A percentile compares a stretch with the other conserved stretches of the same genome.
Conservation (phyloP, 2,888 invertebrate species). For the Kuschelorhynchus macadamiae region DNA sequence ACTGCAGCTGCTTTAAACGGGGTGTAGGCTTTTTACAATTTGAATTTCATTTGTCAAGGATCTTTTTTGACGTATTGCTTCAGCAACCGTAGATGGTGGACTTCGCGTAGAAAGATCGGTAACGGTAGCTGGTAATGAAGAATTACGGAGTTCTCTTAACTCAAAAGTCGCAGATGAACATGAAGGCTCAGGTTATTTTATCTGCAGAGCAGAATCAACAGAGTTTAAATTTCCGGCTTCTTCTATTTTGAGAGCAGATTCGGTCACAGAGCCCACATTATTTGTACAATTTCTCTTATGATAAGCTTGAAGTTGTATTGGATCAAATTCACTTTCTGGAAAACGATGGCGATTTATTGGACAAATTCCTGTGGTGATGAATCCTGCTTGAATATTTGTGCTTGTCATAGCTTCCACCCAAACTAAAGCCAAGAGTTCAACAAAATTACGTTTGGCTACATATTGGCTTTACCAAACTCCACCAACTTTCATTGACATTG, state of each 20-base stretch:
- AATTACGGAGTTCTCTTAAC: too few species aligned
- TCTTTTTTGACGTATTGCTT: constrained; percentile 3
- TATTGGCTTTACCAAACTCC: too few species aligned
- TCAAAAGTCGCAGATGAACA: neutral
- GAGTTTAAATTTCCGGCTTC: neutral
- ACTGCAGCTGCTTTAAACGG: constrained; percentile 1
- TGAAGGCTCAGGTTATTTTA: neutral
- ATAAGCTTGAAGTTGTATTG: too few species aligned
- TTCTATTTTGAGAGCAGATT: neutral
- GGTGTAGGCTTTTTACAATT: neutral
- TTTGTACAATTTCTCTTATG: neutral
- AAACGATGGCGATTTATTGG: neutral
- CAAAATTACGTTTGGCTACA: neutral
- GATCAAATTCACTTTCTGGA: too few species aligned
- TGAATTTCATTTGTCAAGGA: constrained; percentile 5
- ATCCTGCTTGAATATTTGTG: neutral
- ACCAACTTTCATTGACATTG: constrained; percentile 6
- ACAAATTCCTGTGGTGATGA: constrained; percentile 1
- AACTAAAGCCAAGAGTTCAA: constrained; percentile 2
- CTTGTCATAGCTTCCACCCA: neutral
- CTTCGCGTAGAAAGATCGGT: too few species aligned
- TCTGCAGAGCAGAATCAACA: neutral
- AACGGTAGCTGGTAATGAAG: too few species aligned
- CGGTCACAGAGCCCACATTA: too few species aligned
- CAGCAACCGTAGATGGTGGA: neutral